A percentile compares a stretch with the other conserved stretches of the same genome.
phyloP scores from a whole-genome alignment of 2,113 vertebrate species.

The Rhombomys opimus region DNA sequence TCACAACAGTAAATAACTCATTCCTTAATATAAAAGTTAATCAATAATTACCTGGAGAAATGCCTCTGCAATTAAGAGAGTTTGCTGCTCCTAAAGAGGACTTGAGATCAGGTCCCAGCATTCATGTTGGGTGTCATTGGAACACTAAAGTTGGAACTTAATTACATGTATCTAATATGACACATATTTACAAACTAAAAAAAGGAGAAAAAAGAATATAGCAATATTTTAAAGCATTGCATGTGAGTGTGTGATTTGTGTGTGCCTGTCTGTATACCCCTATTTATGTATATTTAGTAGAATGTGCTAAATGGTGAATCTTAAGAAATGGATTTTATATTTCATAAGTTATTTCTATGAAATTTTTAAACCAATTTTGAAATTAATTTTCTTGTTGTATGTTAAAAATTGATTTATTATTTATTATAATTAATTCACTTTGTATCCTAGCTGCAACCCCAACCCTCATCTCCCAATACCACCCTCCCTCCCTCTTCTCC shows the following conservation, averaged over 20 bases:
- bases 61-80: background rate
- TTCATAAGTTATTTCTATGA: background rate
- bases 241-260: background rate
- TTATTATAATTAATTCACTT: too few relatives aligned
- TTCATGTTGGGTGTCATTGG: background rate
- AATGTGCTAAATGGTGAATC: background rate
- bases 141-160: background rate
- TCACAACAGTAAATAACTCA: background rate
- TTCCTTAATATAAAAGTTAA: background rate
- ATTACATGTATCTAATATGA: background rate
- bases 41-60: background rate
- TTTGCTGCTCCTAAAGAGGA: background rate
- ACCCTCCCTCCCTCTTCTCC: too few relatives aligned
- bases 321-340: background rate
- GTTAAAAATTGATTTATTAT: too few relatives aligned
- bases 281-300: background rate
- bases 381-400: too few relatives aligned
- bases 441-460: too few relatives aligned
- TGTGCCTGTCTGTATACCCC: background rate
- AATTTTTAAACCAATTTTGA: too few relatives aligned
- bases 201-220: background rate
- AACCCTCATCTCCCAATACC: too few relatives aligned
- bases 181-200: background rate
- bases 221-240: background rate
- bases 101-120: background rate